phyloP scores from a whole-genome alignment of 2,888 invertebrate genomes.

The Clusia tigrina region DNA sequence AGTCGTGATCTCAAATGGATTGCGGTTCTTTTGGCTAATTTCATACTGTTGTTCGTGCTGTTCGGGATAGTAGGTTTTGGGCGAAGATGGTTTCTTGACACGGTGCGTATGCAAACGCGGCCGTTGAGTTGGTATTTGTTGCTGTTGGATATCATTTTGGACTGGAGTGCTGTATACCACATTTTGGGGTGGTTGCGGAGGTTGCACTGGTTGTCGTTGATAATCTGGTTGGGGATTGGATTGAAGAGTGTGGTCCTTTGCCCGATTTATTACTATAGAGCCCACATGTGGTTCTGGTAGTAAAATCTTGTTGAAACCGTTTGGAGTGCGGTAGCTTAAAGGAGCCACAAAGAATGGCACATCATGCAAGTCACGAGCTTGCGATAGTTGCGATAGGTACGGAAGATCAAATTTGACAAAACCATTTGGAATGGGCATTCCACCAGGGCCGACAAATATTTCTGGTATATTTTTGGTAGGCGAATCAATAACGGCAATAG shows the following conservation, averaged over 20 bases:
- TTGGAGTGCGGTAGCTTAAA: conserved; percentile 82
- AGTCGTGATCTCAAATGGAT: conserved; percentile 44
- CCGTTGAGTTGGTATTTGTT: conserved; percentile 33
- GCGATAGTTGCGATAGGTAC: conserved; percentile 71
- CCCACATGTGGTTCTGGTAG: conserved; percentile 88
- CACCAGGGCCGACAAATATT: conserved; percentile 84
- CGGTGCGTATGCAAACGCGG: conserved; percentile 33
- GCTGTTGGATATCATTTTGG: conserved; percentile 35
- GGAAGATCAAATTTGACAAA: conserved; percentile 84
- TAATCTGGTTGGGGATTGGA: conserved; percentile 55
- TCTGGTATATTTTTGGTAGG: conserved; percentile 75
- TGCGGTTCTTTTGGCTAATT: conserved; percentile 35
- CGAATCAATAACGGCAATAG: conserved; percentile 79
- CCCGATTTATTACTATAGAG: conserved; percentile 78
- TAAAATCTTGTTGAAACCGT: conserved; percentile 84
- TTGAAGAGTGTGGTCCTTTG: conserved; percentile 39
- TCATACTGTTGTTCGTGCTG: conserved; percentile 28
- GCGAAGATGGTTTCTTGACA: conserved; percentile 37
- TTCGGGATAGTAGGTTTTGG: conserved; percentile 43
- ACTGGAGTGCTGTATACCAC: conserved; percentile 44
- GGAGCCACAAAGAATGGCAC: conserved; percentile 88
- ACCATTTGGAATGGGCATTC: conserved; percentile 74
- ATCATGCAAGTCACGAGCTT: conserved; percentile 72
- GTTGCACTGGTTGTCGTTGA: conserved; percentile 29
- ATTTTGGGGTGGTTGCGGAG: conserved; percentile 24